Base-by-base conservation (phyloP, 2,888 invertebrate species). In the Chrysomela aeneicollis region DNA sequence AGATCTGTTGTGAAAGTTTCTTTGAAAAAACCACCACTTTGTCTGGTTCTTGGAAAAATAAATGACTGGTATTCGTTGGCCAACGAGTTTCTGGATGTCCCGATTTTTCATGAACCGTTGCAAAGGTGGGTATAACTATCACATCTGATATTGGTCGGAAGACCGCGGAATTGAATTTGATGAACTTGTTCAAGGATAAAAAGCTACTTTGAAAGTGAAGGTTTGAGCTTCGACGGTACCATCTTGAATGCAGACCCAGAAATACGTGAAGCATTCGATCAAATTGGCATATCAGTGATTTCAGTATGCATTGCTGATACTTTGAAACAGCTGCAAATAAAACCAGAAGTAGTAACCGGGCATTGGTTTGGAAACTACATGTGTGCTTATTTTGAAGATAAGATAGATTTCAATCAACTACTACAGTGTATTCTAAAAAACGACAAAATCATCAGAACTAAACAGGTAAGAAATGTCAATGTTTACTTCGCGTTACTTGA, bases 1-100 rank as follows among this genome's bases (percentile, higher is more conserved):
- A 64, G 71, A 64, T 72, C 70, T 8, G n/a, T 10, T 55, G 2
- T 51, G 60, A 50, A 21, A 19, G 0, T 66, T 37, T 12, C 17
- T 47, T 15, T 53, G 53, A 52, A 53, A 5, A 58, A 61, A 21
- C 50, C 35, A 8, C 61, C 60, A 1, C 22, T 76, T 1, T 65
- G 60, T 63, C 15, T 92, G 83, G 89, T 95, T 47, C 97, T 94
- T 84, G 93, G 72, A 17, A 70, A 67, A 51, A 32, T 93, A 94
- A 94, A 92, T 0, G 94, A 95, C 77, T 95, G 94, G 94, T 84
- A 89, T 10, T 90, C 91, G 68, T 94, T 95, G 93, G 95, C 92
- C 1, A 83, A 86, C 8, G 86, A 89, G 42, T 86, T 95, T 52
- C 88, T 95, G 88, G 83, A 86, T 71, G 85, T 95, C 30, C 90